Evolutionary conservation across 2,797 vertebrate species (phyloP).

Genomic region (Acropternis orthonyx): DNA sequence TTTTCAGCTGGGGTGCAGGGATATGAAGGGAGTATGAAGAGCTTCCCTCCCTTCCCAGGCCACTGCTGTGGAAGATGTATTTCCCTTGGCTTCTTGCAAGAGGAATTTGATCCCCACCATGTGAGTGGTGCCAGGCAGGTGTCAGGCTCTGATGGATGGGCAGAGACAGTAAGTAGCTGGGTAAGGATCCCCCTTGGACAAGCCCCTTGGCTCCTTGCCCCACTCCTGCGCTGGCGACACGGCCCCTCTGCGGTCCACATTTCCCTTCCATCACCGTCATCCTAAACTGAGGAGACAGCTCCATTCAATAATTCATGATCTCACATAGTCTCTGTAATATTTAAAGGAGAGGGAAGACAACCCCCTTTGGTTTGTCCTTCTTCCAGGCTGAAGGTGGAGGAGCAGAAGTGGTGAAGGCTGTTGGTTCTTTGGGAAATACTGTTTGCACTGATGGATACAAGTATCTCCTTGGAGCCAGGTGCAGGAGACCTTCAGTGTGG

Average conservation of each 20-base stretch:
- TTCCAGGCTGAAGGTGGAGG: background rate
- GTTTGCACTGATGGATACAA: background rate
- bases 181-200: constrained; percentile 61
- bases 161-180: constrained; percentile 63
- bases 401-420: background rate
- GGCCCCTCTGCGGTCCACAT: background rate
- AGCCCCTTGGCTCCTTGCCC: constrained; percentile 66
- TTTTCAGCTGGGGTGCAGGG: background rate
- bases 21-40: background rate
- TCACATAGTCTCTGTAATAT: background rate
- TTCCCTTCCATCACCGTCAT: constrained; percentile 29
- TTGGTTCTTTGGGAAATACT: background rate
- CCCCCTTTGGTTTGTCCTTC: background rate
- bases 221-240: background rate
- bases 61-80: background rate
- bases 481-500: background rate
- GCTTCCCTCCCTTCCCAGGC: background rate
- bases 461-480: background rate
- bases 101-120: accelerated
- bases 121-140: background rate
- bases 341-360: background rate
- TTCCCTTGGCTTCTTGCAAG: background rate
- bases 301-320: constrained; percentile 71
- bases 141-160: constrained; percentile 57
- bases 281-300: constrained; percentile 51